Evolutionary conservation across 2,113 vertebrate genomes (phyloP).

Genomic region (Hyaena hyaena): DNA sequence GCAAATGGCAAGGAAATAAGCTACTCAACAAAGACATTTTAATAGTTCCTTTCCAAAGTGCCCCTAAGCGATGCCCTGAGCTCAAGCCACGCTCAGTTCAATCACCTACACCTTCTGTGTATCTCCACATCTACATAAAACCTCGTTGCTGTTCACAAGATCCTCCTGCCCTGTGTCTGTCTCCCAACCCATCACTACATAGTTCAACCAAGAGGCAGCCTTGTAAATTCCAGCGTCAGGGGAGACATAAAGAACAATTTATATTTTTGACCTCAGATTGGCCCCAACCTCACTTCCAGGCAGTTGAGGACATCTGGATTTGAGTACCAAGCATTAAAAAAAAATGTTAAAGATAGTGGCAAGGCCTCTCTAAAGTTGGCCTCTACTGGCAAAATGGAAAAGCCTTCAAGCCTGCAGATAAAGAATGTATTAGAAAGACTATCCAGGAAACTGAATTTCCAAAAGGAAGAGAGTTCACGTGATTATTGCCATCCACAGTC

Average conservation of each 20-base stretch:
- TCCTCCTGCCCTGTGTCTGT: background rate
- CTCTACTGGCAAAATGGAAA: slow-evolving; percentile 17
- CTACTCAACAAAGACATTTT: background rate
- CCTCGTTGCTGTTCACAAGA: background rate
- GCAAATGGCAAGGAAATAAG: slow-evolving; percentile 47
- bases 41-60: background rate
- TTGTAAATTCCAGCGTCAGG: background rate
- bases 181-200: background rate
- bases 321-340: slow-evolving; percentile 36
- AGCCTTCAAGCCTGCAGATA: background rate
- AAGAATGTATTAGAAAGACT: slow-evolving; percentile 10
- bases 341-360: background rate
- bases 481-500: background rate
- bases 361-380: background rate
- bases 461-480: slow-evolving; percentile 15
- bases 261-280: slow-evolving; percentile 3
- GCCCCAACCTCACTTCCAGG: background rate
- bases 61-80: background rate
- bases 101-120: background rate
- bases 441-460: background rate
- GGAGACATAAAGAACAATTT: background rate
- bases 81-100: background rate
- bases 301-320: slow-evolving; percentile 29
- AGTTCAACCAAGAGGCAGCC: background rate
- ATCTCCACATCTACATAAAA: background rate